phyloP scores from a whole-genome alignment of 2,888 invertebrate genomes.

The Dicranocentrus wangi region DNA sequence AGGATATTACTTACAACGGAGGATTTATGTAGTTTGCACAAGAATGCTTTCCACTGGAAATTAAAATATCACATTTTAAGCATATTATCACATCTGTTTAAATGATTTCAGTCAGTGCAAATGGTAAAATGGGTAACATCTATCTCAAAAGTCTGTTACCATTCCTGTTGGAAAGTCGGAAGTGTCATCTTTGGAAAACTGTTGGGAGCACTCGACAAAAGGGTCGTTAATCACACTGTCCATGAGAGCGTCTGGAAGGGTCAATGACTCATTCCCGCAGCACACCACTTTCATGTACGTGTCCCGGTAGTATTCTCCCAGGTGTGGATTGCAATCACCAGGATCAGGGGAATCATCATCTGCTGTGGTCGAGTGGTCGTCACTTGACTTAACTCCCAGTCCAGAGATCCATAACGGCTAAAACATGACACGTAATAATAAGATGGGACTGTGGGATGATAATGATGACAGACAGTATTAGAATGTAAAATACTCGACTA shows the following conservation, averaged over 20 bases:
- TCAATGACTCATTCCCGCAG: constrained; percentile 47
- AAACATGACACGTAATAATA: no score
- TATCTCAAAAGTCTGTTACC: constrained; percentile 13
- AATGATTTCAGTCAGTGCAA: no score
- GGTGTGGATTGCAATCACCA: constrained; percentile 2
- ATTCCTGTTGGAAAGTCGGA: constrained; percentile 47
- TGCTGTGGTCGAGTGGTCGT: constrained; percentile 20
- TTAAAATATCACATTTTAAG: constrained; percentile 5
- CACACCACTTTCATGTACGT: constrained; percentile 20
- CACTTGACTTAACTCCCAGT: no score
- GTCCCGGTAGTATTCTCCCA: constrained; percentile 46
- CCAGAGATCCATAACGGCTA: no score
- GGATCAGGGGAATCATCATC: constrained; percentile 31
- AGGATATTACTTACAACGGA: constrained; percentile 53
- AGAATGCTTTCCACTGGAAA: constrained; percentile 48
- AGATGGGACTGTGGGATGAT: no score
- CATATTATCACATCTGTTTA: neutral
- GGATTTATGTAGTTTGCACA: constrained; percentile 44
- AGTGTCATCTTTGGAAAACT: constrained; percentile 18
- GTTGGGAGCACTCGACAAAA: constrained; percentile 26
- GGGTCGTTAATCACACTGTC: no score
- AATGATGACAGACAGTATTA: no score
- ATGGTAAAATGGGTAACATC: neutral
- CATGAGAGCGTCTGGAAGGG: constrained; percentile 23
- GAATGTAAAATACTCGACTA: no score